phyloP scores from a whole-genome alignment of 2,113 vertebrate species.

The Spizaetus ornatus region DNA sequence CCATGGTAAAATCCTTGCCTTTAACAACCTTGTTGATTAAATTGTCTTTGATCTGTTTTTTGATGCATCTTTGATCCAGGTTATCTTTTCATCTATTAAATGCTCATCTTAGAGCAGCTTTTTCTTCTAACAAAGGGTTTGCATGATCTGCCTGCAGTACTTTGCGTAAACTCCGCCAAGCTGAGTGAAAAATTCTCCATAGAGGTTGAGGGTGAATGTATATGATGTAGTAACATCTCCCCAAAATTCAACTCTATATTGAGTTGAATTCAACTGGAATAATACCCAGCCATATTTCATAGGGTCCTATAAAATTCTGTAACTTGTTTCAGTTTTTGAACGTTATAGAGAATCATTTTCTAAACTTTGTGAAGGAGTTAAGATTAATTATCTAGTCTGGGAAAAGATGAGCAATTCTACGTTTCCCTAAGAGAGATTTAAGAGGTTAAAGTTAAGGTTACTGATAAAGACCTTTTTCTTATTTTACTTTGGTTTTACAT shows the following conservation, averaged over 20 bases:
- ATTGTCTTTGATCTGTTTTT: not conserved
- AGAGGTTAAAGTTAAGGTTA: not conserved
- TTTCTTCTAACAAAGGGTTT: not conserved
- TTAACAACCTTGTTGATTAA: not conserved
- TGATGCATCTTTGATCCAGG: not conserved
- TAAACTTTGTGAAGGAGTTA: not conserved
- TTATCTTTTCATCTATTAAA: not conserved
- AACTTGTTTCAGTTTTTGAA: not conserved
- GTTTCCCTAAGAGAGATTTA: not conserved
- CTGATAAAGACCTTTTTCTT: not conserved
- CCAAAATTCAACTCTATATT: not conserved
- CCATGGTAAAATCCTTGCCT: not conserved
- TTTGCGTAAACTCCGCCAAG: not conserved
- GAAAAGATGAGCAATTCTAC: not conserved
- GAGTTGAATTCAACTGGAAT: not conserved
- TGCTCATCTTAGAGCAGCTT: not conserved
- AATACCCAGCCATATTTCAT: not conserved
- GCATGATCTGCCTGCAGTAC: not conserved
- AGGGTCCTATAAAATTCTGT: not conserved
- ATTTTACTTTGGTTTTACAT: not conserved
- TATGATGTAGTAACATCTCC: not conserved
- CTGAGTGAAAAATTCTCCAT: not conserved
- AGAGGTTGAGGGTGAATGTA: not conserved
- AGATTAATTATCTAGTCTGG: not conserved
- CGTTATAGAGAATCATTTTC: not conserved